Conservation (phyloP, 2,888 invertebrate species). For the Lomographa bimaculata region DNA sequence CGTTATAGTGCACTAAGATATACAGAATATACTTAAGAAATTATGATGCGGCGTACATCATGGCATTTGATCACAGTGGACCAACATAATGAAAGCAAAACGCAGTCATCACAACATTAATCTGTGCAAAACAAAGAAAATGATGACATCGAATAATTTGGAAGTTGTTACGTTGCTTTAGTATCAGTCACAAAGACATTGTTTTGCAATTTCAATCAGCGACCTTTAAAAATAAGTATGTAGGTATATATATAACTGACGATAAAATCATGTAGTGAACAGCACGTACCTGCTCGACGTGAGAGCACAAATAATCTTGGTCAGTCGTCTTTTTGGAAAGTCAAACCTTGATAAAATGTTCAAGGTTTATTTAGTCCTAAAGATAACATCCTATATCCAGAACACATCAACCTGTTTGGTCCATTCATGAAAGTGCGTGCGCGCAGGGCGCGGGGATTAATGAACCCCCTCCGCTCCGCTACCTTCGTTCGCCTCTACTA, state of each 20-base stretch:
- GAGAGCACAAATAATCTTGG: conserved; percentile 19
- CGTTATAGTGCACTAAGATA: conserved; percentile 21
- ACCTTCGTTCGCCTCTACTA: conserved; percentile 58
- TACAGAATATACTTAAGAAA: conserved; percentile 6
- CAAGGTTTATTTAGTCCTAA: conserved; percentile 24
- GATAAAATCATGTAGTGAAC: conserved; percentile 34
- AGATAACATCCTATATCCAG: conserved; percentile 60
- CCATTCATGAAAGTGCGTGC: conserved; percentile 84
- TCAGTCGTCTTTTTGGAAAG: conserved; percentile 14
- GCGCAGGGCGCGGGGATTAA: conserved; percentile 83
- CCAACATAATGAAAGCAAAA: conserved; percentile 51
- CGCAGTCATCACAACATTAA: conserved; percentile 54
- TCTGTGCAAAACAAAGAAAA: conserved; percentile 60
- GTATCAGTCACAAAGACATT: conserved; percentile 47
- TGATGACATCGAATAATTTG: conserved; percentile 59
- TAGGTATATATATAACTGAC: no score
- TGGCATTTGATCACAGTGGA: conserved; percentile 13
- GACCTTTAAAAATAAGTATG: conserved; percentile 43
- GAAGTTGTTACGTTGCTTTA: conserved; percentile 43
- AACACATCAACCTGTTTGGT: conserved; percentile 82
- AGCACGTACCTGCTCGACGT: conserved; percentile 31
- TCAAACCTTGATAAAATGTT: conserved; percentile 17
- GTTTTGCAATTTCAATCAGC: conserved; percentile 51
- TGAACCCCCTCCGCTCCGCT: conserved; percentile 70
- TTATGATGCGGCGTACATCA: conserved; percentile 9